phyloP scores from a whole-genome alignment of 1,140 invertebrate species.

The Saccostrea glomerata region DNA sequence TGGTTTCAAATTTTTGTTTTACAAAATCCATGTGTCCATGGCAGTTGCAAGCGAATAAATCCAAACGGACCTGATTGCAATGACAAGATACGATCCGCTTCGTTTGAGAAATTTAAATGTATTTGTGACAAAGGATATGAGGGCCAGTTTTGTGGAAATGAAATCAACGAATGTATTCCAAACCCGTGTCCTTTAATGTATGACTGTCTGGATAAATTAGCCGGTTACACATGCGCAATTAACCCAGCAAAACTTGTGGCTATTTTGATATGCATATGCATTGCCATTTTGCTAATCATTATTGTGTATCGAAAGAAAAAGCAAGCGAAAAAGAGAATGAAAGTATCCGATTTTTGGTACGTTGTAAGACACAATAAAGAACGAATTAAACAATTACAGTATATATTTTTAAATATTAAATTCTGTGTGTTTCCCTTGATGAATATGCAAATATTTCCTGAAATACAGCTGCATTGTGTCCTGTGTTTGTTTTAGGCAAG shows the following conservation, averaged over 20 bases:
- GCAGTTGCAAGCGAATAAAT: conserved; percentile 16
- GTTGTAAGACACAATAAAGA: not conserved
- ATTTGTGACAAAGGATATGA: conserved; percentile 52
- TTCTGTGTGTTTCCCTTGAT: not conserved
- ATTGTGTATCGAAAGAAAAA: not conserved
- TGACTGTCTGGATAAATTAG: conserved; percentile 54
- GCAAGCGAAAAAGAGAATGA: not conserved
- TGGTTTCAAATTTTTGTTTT: conserved; percentile 47
- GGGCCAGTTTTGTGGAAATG: conserved; percentile 50
- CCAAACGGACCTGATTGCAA: conserved; percentile 11
- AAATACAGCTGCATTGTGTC: not conserved
- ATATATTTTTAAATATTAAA: not conserved
- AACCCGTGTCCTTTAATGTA: conserved; percentile 55
- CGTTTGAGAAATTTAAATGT: conserved; percentile 50
- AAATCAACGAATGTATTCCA: conserved; percentile 56
- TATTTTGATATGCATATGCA: conserved; percentile 8
- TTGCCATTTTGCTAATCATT: not conserved
- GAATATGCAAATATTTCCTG: not conserved
- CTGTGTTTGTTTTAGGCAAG: not conserved
- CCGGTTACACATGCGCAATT: not conserved
- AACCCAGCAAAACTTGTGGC: not conserved
- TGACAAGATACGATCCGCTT: conserved; percentile 33
- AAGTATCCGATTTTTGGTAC: not conserved
- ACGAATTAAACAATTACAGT: not conserved
- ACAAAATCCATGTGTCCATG: conserved; percentile 51